These are phyloP conservation scores for Okamejei kenojei DNA, from an alignment of 2,797 vertebrate genomes.

Conservation along the genomic window DNA sequence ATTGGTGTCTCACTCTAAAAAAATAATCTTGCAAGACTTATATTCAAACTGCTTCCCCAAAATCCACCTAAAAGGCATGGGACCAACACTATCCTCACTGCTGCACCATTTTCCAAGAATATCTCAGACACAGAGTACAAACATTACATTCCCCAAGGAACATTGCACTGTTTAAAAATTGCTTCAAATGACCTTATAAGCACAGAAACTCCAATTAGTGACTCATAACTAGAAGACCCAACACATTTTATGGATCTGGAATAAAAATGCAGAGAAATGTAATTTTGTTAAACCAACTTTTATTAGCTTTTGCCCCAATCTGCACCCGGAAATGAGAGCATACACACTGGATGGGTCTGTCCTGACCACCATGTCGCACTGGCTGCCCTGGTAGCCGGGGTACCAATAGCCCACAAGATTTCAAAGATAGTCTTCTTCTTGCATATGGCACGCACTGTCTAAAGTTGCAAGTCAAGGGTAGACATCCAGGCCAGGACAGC, in stretches of 20 bases:
- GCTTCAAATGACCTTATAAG: neutral
- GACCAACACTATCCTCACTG: neutral
- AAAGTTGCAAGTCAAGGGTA: no score
- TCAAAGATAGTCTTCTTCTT: no score
- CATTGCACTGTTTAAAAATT: neutral
- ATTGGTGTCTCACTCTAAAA: no score
- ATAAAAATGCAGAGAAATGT: neutral
- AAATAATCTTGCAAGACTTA: neutral
- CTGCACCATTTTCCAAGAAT: neutral
- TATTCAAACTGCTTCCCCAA: neutral
- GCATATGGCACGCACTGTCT: no score
- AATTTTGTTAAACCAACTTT: neutral
- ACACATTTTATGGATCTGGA: neutral
- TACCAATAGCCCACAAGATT: no score
- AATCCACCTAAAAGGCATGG: neutral
- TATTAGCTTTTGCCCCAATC: neutral
- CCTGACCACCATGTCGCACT: no score
- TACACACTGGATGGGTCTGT: no score
- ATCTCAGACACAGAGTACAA: neutral
- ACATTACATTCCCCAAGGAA: neutral
- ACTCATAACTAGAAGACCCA: slow-evolving; percentile 18
- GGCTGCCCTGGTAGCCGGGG: no score
- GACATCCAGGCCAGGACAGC: no score
- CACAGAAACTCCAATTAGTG: neutral
- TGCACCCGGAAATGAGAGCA: neutral